These are phyloP conservation scores for Lepidothrix coronata DNA, from an alignment of 2,113 vertebrate species.

Conservation along the genomic window DNA sequence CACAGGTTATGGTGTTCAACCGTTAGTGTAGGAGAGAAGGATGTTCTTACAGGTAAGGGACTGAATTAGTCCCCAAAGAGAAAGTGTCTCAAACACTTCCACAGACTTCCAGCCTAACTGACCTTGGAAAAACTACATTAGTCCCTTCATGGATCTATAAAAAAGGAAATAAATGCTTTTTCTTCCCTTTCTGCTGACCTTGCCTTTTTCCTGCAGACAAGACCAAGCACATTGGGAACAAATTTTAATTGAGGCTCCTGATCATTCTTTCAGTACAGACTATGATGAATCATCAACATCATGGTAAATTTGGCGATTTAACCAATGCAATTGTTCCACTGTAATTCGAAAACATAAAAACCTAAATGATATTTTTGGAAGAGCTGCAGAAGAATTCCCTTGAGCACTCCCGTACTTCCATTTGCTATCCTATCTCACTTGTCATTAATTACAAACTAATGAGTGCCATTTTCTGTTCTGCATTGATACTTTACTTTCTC, in stretches of 20 bases:
- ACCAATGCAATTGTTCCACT: neutral
- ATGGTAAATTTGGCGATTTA: slow-evolving; percentile 17
- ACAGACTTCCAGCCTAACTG: neutral
- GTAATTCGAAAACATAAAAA: slow-evolving; percentile 1
- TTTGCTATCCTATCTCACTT: slow-evolving; percentile 58
- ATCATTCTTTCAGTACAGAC: neutral
- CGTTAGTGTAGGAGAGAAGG: neutral
- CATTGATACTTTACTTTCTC: slow-evolving; percentile 39
- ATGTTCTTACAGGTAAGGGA: neutral
- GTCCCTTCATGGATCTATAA: neutral
- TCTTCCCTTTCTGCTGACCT: neutral
- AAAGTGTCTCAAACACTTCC: neutral
- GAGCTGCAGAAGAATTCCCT: slow-evolving; percentile 18
- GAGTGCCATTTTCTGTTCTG: slow-evolving; percentile 43
- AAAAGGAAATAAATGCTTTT: neutral
- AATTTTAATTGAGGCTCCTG: neutral
- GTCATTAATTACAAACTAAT: slow-evolving; percentile 59
- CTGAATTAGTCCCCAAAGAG: neutral
- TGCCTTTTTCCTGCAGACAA: neutral
- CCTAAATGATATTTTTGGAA: neutral
- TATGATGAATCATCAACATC: neutral
- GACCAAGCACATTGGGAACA: neutral
- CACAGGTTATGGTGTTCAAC: neutral
- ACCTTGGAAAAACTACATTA: neutral
- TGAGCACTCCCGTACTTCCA: slow-evolving; percentile 36